Conservation (phyloP, 1,140 invertebrate species). For the Zaprionus africanus region DNA sequence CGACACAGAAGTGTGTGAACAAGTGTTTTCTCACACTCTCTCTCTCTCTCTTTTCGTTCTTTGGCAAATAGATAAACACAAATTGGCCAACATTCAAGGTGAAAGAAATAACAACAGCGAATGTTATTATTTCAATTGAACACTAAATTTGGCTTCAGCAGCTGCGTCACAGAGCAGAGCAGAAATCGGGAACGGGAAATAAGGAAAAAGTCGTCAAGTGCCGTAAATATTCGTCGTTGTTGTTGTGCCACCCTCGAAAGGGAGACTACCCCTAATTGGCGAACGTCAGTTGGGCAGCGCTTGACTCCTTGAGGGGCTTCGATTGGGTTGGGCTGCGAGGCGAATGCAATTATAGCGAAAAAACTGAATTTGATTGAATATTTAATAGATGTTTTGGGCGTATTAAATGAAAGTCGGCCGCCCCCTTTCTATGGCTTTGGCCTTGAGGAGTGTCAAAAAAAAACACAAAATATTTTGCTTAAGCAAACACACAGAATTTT, state of each 20-base stretch:
- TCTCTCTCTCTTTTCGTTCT: slow-evolving; percentile 1
- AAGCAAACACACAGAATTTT: background rate
- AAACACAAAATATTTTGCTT: background rate
- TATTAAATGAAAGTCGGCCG: background rate
- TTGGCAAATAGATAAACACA: slow-evolving; percentile 30
- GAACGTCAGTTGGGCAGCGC: background rate
- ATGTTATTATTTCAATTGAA: slow-evolving; percentile 13
- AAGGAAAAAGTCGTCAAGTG: slow-evolving; percentile 1
- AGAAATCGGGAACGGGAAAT: background rate
- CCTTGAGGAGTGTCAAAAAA: background rate
- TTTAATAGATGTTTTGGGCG: slow-evolving; percentile 2
- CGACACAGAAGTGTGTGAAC: slow-evolving; percentile 23
- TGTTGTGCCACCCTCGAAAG: slow-evolving; percentile 2
- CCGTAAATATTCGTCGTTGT: slow-evolving; percentile 17
- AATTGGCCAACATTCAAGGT: slow-evolving; percentile 36
- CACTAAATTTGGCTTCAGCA: slow-evolving; percentile 28
- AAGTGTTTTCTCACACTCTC: slow-evolving; percentile 18
- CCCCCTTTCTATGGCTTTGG: background rate
- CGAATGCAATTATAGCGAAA: slow-evolving; percentile 26
- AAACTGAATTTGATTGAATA: slow-evolving; percentile 12
- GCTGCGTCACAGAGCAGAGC: slow-evolving; percentile 4
- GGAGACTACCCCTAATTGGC: slow-evolving; percentile 11
- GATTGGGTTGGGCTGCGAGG: background rate
- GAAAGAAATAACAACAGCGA: background rate
- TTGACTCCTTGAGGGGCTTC: slow-evolving; percentile 29